These are phyloP conservation scores for Proteles cristata DNA, from an alignment of 2,113 vertebrate species.

Conservation along the genomic window DNA sequence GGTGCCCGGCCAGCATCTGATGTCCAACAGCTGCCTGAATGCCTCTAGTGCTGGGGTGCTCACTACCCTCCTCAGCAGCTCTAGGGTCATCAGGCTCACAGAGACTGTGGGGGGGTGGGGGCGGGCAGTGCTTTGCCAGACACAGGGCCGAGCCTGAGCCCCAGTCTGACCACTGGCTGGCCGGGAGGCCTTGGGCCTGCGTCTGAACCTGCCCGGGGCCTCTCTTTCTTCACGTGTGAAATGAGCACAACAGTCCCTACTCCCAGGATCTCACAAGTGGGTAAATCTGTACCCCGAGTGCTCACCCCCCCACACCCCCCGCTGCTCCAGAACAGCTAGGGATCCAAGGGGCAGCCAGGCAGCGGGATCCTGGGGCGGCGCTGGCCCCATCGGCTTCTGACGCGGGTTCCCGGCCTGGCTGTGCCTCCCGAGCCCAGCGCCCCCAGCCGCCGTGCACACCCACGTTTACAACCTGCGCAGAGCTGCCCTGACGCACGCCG, in stretches of 20 bases:
- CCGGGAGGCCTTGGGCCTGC: neutral
- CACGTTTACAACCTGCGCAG: neutral
- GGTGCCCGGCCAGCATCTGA: neutral
- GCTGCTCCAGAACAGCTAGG: neutral
- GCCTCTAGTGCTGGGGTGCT: neutral
- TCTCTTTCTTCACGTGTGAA: neutral
- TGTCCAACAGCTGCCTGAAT: neutral
- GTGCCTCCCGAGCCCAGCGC: neutral
- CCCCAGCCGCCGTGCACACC: fast-evolving
- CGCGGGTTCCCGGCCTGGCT: fast-evolving
- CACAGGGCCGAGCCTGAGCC: neutral
- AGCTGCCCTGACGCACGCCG: neutral
- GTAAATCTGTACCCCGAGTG: neutral
- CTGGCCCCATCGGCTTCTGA: neutral
- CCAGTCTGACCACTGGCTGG: neutral
- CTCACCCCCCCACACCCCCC: no score
- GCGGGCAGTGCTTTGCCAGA: neutral
- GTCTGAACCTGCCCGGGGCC: neutral
- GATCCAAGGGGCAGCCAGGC: neutral
- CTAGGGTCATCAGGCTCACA: neutral
- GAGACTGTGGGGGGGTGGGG: fast-evolving
- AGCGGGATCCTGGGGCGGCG: neutral
- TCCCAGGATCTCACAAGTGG: neutral
- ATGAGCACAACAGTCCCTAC: neutral
- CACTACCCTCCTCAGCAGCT: neutral